Conservation (phyloP, 1,140 invertebrate genomes). For the Laupala kohalensis region DNA sequence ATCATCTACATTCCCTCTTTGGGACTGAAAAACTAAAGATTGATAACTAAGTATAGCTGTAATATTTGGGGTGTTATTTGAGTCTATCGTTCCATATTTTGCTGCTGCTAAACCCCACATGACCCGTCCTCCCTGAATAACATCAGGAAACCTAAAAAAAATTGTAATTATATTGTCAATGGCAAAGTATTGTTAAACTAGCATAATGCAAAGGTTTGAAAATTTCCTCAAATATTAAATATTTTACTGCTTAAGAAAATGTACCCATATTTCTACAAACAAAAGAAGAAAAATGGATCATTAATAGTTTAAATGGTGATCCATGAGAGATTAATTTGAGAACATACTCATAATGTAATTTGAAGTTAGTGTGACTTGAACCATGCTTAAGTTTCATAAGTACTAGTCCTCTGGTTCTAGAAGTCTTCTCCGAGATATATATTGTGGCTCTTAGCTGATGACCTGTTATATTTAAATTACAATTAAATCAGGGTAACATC, state of each 20-base stretch:
- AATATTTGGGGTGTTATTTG: neutral
- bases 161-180: neutral
- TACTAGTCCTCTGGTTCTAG: conserved; percentile 27
- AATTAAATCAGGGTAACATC: no score
- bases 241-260: no score
- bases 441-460: conserved; percentile 31
- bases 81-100: conserved; percentile 20
- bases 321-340: neutral
- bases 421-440: conserved; percentile 23
- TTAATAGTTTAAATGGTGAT: conserved; percentile 6
- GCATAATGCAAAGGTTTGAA: no score
- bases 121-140: conserved; percentile 16
- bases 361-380: conserved; percentile 26
- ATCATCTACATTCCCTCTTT: neutral
- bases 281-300: neutral
- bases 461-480: no score
- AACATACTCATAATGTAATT: conserved; percentile 27
- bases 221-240: no score
- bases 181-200: conserved; percentile 1
- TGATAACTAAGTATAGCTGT: conserved; percentile 8
- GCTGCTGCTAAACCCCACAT: conserved; percentile 26
- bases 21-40: conserved; percentile 5
- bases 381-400: conserved; percentile 24
- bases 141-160: conserved; percentile 21
- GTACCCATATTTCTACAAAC: neutral